Conservation (phyloP, 2,888 invertebrate species). For the Monochamus alternatus region DNA sequence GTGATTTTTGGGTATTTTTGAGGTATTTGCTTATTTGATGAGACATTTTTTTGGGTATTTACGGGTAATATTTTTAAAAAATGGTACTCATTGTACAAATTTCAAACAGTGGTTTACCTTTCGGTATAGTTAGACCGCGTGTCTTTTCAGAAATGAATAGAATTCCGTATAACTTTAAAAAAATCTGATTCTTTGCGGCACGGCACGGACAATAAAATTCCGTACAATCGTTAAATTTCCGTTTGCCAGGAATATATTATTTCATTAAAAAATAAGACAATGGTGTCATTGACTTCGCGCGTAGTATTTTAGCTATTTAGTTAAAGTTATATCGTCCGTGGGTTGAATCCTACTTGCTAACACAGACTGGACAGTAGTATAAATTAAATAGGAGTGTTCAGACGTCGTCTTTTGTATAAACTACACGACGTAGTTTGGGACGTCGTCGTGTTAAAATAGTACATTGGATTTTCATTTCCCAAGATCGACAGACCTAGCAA, state of each 20-base stretch:
- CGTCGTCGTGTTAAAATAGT: not conserved
- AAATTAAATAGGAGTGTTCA: conserved; percentile 32
- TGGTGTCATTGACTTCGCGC: conserved; percentile 30
- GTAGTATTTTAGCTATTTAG: conserved; percentile 38
- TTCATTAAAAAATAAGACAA: conserved; percentile 16
- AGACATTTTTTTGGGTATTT: too few relatives aligned
- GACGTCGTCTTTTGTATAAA: conserved; percentile 28
- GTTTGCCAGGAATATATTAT: conserved; percentile 24
- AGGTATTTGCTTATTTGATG: too few relatives aligned
- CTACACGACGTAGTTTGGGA: not conserved
- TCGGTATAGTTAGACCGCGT: too few relatives aligned
- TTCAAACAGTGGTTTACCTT: too few relatives aligned
- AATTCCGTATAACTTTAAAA: too few relatives aligned
- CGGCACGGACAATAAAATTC: conserved; percentile 15
- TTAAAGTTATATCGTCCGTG: conserved; percentile 35
- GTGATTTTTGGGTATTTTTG: too few relatives aligned
- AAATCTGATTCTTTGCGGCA: not conserved
- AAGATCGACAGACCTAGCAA: too few relatives aligned
- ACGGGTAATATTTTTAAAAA: too few relatives aligned
- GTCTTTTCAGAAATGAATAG: too few relatives aligned
- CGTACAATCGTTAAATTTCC: conserved; percentile 8
- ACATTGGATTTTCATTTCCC: too few relatives aligned
- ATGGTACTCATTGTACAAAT: too few relatives aligned
- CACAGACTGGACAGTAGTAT: conserved; percentile 32
- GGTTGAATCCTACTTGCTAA: conserved; percentile 36